phyloP scores from a whole-genome alignment of 2,888 invertebrate genomes.

The Mesorhabditis belari region DNA sequence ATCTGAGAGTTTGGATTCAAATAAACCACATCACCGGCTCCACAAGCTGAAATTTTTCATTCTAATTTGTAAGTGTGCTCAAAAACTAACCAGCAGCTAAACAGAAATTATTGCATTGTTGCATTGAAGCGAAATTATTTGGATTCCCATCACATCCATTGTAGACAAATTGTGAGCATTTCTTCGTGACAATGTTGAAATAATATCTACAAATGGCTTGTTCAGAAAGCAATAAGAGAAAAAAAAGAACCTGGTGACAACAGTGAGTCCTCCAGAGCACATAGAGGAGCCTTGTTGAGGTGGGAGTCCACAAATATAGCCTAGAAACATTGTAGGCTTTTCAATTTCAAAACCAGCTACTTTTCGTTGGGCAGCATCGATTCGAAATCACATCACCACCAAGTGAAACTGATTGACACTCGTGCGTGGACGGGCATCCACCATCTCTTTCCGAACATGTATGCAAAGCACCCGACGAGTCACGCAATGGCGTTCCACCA shows the following conservation, averaged over 20 bases:
- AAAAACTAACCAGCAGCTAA: conserved; percentile 8
- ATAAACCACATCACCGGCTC: conserved; percentile 40
- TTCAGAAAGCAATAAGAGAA: background rate
- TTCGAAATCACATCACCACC: conserved; percentile 28
- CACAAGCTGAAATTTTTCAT: conserved; percentile 22
- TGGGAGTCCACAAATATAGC: conserved; percentile 37
- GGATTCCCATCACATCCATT: conserved; percentile 46
- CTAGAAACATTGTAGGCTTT: conserved; percentile 9
- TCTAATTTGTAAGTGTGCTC: background rate
- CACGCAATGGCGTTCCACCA: conserved; percentile 31
- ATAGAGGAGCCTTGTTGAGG: conserved; percentile 37
- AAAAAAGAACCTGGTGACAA: conserved; percentile 20
- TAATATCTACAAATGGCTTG: conserved; percentile 29
- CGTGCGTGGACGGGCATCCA: conserved; percentile 38
- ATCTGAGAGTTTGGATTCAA: conserved; percentile 38
- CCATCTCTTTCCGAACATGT: conserved; percentile 29
- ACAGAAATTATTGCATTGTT: conserved; percentile 41
- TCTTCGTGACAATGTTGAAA: conserved; percentile 47
- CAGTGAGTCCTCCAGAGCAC: conserved; percentile 34
- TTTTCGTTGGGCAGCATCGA: conserved; percentile 37
- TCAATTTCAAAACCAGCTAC: conserved; percentile 7
- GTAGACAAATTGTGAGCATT: conserved; percentile 43
- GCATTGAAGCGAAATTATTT: conserved; percentile 40
- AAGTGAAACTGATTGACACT: conserved; percentile 33
- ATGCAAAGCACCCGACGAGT: conserved; percentile 24